Evolutionary conservation across 1,140 invertebrate genomes (phyloP), one percentile per base, ranked within the genome.

Genomic region (Subanguina moxae): DNA sequence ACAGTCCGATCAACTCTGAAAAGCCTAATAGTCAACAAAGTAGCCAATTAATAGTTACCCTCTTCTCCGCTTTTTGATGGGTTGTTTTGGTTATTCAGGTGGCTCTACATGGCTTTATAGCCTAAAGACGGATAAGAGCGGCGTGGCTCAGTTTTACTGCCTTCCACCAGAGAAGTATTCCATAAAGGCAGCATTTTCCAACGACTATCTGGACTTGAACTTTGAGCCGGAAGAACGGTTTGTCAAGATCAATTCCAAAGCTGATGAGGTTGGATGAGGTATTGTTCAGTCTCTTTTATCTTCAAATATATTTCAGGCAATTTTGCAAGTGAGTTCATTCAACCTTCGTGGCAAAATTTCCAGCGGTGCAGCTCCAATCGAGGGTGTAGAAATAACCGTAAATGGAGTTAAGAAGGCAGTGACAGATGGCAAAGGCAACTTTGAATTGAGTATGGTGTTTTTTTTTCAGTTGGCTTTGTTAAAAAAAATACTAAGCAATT

Each of bases 121-220:
- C 77, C 87, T 90, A 13, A 84, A 84, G 1, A 90, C 92, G 0
- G 87, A 89, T 70, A 83, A 86, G 62, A 86, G 85, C 61, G 93
- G 93, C n/a, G 48, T 19, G n/a, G 17, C 42, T 13, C 48, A 66
- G 15, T 74, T 71, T 42, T 27, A 70, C 23, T 71, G 69, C 42
- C 42, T 71, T 15, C 69, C 70, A 9, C 57, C 43, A 1, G 69
- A 19, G 8, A 70, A 70, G 1, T 71, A 71, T 43, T 27, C 32
- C 17, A 0, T 57, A 57, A 59, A 19, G 21, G 69, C 46, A 21
- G 21, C 25, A 21, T n/a, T 30, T 30, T 61, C 58, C 19, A 64
- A 56, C 15, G n/a, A 56, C 45, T 19, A 7, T 38, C 17, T 64
- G 42, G 57, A 59, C 8, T 3, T 59, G 3, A 28, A 56, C 42